phyloP scores from a whole-genome alignment of 2,888 invertebrate genomes.

The Ecliptopera silaceata region DNA sequence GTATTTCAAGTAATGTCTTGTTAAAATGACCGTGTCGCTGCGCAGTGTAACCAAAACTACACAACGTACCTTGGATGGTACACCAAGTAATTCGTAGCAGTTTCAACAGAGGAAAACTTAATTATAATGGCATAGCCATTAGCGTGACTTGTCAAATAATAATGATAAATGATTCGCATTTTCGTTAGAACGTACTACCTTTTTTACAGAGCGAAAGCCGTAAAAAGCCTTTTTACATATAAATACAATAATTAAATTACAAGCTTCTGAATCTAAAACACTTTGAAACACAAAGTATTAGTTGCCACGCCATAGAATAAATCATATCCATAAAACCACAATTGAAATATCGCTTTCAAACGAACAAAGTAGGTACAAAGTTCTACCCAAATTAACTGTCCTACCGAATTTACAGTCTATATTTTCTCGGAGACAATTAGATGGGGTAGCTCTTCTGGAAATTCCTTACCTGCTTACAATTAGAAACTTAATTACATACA shows the following conservation, averaged over 20 bases:
- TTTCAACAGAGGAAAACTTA: conserved; percentile 20
- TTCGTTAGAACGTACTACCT: too few relatives aligned
- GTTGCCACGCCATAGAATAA: not conserved
- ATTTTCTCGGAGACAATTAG: conserved; percentile 58
- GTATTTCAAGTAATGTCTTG: too few relatives aligned
- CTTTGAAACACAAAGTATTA: too few relatives aligned
- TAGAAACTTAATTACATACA: conserved; percentile 53
- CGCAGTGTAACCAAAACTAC: too few relatives aligned
- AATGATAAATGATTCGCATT: conserved; percentile 15
- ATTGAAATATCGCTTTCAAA: conserved; percentile 10
- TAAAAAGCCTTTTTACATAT: too few relatives aligned
- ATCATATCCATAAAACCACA: not conserved
- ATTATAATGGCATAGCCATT: conserved; percentile 20
- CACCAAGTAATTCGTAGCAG: conserved; percentile 14
- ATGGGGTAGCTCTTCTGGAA: conserved; percentile 61
- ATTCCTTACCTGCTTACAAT: conserved; percentile 53
- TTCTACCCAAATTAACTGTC: conserved; percentile 45
- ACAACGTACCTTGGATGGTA: too few relatives aligned
- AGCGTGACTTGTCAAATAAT: conserved; percentile 21
- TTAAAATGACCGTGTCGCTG: too few relatives aligned
- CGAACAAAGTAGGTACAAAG: conserved; percentile 11
- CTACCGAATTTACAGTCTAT: conserved; percentile 61
- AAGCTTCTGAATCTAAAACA: too few relatives aligned
- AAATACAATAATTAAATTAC: too few relatives aligned
- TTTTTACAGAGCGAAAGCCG: too few relatives aligned